phyloP scores from a whole-genome alignment of 2,797 vertebrate species.

The Peromyscus attwateri region DNA sequence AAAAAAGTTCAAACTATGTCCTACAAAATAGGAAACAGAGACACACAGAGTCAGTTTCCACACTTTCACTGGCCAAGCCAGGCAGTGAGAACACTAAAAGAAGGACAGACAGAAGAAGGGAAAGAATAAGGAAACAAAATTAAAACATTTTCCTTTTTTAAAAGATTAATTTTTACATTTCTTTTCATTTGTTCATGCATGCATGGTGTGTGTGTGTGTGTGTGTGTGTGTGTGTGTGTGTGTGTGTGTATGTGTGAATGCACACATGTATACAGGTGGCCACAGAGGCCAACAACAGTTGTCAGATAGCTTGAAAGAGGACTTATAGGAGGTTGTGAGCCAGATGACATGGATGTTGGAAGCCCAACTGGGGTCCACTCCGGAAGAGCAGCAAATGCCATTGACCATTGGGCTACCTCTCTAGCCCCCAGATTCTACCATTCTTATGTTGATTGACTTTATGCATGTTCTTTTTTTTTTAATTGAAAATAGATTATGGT shows the following conservation, averaged over 20 bases:
- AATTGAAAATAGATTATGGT: background rate
- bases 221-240: background rate
- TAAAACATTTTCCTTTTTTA: background rate
- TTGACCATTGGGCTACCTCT: too few species aligned
- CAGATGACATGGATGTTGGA: too few species aligned
- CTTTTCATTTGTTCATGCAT: background rate
- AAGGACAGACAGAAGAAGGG: background rate
- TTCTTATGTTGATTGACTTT: background rate
- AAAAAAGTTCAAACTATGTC: background rate
- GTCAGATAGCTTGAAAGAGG: background rate
- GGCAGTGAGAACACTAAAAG: background rate
- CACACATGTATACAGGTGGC: background rate
- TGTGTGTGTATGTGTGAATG: background rate
- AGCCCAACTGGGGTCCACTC: rapidly evolving
- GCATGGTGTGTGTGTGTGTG: too few species aligned
- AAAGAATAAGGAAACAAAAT: background rate
- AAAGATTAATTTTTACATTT: background rate
- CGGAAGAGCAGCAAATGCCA: too few species aligned
- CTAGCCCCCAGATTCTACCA: background rate
- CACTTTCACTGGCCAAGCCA: background rate
- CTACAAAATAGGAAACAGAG: background rate
- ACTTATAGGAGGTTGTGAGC: background rate
- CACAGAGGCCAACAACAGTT: background rate
- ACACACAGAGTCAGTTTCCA: background rate
- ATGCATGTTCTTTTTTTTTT: background rate